Base-by-base conservation (phyloP, 2,888 invertebrate species). In the Drosophila putrida region DNA sequence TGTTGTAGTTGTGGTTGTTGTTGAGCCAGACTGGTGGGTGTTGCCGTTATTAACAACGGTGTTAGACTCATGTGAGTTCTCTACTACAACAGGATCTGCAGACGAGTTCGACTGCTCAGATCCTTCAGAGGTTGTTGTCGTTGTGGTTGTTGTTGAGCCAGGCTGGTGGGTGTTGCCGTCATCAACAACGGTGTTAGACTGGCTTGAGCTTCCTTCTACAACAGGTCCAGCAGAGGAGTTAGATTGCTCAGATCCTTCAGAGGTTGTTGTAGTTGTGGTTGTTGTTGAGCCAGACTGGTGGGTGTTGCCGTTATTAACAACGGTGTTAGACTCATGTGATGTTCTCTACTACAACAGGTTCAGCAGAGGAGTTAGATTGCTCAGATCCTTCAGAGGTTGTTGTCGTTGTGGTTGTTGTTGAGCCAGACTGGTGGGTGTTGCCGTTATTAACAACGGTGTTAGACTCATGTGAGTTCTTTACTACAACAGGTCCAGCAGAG, bases 61-160 rank as follows among this genome's bases (percentile, higher is more conserved):
- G 20, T n/a, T 35, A 4, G 15, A 39, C 4, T 38, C 13, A 3
- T 13, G 3, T 13, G 35, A 38, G 6, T 6, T 41, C 6, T 33
- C 39, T 0, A 39, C 3, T 5, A 20, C 35, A 31, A 25, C 4
- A 10, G 49, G 55, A 1, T 27, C 20, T 0, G 6, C 15, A 1
- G 36, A 31, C 2, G 27, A 9, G 0, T 11, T 36, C 0, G 35
- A 39, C 28, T 50, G 2, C 0, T 43, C 11, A 6, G 5, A 5
- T n/a, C 4, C 36, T 36, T 36, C 36, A 0, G 36, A 38, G 13
- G 36, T 38, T 13, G 36, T 38, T 4, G 8, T 36, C 4, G 59
- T 66, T 28, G 59, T 60, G 1, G 60, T 66, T 9, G 57, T 50
- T 31, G 63, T 39, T 5, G 60, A 60, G 13, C 50, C 41, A 10